Evolutionary conservation across 2,888 invertebrate species (phyloP).

Genomic region (Drosophila gaucha): DNA sequence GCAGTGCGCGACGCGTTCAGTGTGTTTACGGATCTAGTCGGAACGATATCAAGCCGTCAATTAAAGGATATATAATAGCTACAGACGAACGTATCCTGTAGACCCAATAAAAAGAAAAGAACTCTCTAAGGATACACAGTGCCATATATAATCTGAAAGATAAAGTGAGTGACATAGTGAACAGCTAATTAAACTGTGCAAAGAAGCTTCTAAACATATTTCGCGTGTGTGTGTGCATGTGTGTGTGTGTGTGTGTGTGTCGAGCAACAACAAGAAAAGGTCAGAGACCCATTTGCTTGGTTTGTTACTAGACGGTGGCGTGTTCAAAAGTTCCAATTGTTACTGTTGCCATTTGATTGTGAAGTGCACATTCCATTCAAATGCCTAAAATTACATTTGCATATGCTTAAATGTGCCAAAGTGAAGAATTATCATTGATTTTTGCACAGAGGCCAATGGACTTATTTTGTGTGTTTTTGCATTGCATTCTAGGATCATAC

Average conservation of each 20-base stretch:
- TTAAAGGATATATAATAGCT: conserved; percentile 7
- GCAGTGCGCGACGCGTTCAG: conserved; percentile 64
- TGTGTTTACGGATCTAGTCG: conserved; percentile 62
- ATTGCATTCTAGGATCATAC: not conserved
- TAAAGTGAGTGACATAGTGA: conserved; percentile 5
- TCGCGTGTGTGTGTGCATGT: conserved; percentile 3
- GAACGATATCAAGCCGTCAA: conserved; percentile 42
- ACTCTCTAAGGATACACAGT: conserved; percentile 1
- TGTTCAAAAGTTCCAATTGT: not conserved
- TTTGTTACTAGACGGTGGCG: conserved; percentile 1
- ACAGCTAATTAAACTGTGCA: not conserved
- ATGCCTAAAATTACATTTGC: not conserved
- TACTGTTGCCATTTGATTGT: conserved; percentile 1
- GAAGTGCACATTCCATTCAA: not conserved
- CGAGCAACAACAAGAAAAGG: conserved; percentile 8
- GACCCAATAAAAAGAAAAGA: not conserved
- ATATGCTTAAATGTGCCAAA: not conserved
- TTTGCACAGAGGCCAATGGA: not conserved
- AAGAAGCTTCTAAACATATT: not conserved
- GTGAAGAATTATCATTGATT: not conserved
- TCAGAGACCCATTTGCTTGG: not conserved
- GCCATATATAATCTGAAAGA: not conserved
- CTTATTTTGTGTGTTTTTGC: not conserved
- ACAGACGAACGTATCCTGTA: conserved; percentile 17
- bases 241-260: conserved; percentile 4